Base-by-base conservation (phyloP, 1,140 invertebrate genomes). In the Amyelois transitella region DNA sequence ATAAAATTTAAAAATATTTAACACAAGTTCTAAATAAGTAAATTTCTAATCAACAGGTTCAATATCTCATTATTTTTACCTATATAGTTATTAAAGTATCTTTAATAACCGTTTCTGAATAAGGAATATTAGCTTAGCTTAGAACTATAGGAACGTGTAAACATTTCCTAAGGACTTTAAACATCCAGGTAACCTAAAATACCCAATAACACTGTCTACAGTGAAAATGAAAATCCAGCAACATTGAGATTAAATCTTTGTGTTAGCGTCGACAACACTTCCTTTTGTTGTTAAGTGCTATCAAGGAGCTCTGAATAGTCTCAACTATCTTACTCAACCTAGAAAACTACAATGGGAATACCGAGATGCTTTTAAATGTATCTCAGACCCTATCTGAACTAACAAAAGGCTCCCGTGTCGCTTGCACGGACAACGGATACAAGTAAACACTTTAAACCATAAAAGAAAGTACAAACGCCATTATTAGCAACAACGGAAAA, bases 391-490 rank as follows among this genome's bases (percentile, higher is more conserved):
- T 66, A 75, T 75, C 71, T 70, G 67, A 61, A 67, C 69, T 66
- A 77, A 86, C 81, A 83, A 84, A 79, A 80, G 79, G 52, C 72
- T 69, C 74, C 79, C 76, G 72, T 73, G 73, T 75, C 73, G 77
- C 76, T 69, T 74, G 65, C 75, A 74, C 77, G 72, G 69, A 86
- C 77, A 78, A 77, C 72, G 62, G 77, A 76, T 81, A 83, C 83
- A 82, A 81, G 66, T 81, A 85, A 85, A 81, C 81, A 78, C 77
- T 86, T 84, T 78, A 84, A 76, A 60, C 69, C 69, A 76, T 79
- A 81, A 84, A 84, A 76, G 72, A 58, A 75, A 80, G 74, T 69
- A 81, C 77, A 86, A 85, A 78, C 67, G 73, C 75, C 73, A 81
- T 87, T 86, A 84, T 84, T 79, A 84, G 74, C 73, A 73, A 76